Evolutionary conservation across 2,888 invertebrate species (phyloP), one percentile per base, ranked within the genome.

Genomic region (Archips crataeganus): DNA sequence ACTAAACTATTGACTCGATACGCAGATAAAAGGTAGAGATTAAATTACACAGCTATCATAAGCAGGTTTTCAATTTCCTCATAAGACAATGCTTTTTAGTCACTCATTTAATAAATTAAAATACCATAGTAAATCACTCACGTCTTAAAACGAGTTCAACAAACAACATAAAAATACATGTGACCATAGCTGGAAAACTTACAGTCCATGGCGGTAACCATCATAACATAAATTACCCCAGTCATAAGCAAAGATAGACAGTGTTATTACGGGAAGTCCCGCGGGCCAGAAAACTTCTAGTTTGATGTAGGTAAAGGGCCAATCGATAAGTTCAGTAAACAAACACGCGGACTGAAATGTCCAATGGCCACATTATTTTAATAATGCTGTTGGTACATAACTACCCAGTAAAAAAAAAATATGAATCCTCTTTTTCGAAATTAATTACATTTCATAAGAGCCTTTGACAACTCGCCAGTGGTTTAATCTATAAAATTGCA

Each of bases 291-390:
- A 69, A 36, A 49, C 36, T 59, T 69, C 47, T 61, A 42, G 32
- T 69, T 69, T 69, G 61, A 69, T 69, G 69, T 69, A 61, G 61
- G 69, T 61, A 69, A 60, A 49, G 61, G 68, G 11, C 51, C 61
- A 69, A 61, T 69, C 49, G 60, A 69, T 69, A 47, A 34, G 34
- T 49, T 36, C 32, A 47, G 65, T 51, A 49, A 49, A 49, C 65
- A 62, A 15, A 36, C 39, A 36, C 36, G 34, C 13, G 8, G 13
- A 60, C 60, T 60, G n/a, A 60, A 36, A 60, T 39, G 39, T 36
- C n/a, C n/a, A n/a, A 36, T 60, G 8, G 23, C n/a, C 36, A 60
- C 13, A 39, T 6, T 59, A 34, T 23, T 49, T 49, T 49, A n/a
- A 13, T 49, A 34, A 59, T 23, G 51, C n/a, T 49, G 13, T 13